Evolutionary conservation across 2,888 invertebrate species (phyloP), one percentile per base, ranked within the genome.

Genomic region (Hydropsyche betteni): DNA sequence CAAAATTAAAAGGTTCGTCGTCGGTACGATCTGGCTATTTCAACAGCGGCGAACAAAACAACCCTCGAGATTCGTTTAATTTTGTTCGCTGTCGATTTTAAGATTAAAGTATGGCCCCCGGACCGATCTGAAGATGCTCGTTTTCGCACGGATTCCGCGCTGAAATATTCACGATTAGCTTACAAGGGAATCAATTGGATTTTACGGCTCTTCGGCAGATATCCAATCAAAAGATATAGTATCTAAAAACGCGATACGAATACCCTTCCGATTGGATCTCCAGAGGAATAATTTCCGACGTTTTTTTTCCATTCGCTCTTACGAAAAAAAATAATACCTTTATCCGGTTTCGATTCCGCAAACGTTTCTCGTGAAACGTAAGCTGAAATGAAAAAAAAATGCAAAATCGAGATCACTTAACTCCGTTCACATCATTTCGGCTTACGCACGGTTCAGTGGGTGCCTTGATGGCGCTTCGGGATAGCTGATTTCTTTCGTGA

Each of bases 151-250:
- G 58, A 69, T n/a, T 51, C 51, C 24, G n/a, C 50, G 69, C 44
- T 69, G 51, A 69, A 69, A 69, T 69, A 69, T 69, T 69, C 69
- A 16, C 69, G 69, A 69, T 69, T 69, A 69, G 69, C 38, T 50
- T 38, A 69, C 44, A 44, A 44, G 44, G 69, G 50, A 69, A 69
- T 69, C 69, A 69, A 69, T 69, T 69, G 69, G 69, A 69, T 69
- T 69, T 69, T 69, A 69, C 69, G 69, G 69, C 44, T 12, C 69
- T 44, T 44, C 8, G n/a, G n/a, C 24, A 50, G 69, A 69, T 69
- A 69, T 69, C 69, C 69, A 69, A 69, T 69, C 69, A 69, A 69
- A 69, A 69, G 69, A 69, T 44, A 44, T n/a, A 69, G 69, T 44
- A 36, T 44, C 58, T 16, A 24, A 58, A 24, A 58, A 24, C 58